Conservation (phyloP, 2,113 vertebrate species). For the Passer montanus region DNA sequence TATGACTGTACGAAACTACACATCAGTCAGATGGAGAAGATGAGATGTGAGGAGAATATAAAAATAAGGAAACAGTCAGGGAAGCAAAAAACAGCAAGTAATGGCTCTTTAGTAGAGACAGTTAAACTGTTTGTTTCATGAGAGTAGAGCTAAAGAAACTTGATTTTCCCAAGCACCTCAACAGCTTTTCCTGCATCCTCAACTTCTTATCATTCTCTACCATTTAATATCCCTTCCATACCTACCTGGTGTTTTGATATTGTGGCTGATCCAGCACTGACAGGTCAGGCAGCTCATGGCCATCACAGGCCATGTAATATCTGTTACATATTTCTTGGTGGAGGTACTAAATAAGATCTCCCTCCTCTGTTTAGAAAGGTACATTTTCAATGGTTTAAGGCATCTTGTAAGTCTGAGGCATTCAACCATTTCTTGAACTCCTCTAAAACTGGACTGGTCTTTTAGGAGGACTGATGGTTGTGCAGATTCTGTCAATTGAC, state of each 20-base stretch:
- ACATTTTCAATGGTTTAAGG: neutral
- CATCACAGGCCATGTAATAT: neutral
- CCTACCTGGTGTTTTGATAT: neutral
- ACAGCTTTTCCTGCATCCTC: neutral
- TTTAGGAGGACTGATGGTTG: neutral
- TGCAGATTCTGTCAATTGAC: neutral
- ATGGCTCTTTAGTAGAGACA: neutral
- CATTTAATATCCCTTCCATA: neutral
- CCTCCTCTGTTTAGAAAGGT: neutral
- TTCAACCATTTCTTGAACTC: neutral
- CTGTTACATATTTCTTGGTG: accelerated
- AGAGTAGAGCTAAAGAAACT: neutral
- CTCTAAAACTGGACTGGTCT: neutral
- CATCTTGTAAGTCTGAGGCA: neutral
- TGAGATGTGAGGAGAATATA: neutral
- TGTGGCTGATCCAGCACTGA: neutral
- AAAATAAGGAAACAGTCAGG: neutral
- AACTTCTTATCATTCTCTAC: neutral
- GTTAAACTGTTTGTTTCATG: neutral
- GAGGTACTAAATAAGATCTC: neutral
- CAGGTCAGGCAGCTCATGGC: accelerated
- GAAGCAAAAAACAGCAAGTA: neutral
- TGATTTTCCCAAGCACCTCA: neutral
- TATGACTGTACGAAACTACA: neutral
- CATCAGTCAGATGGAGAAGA: neutral